A percentile compares a stretch with the other conserved stretches of the same genome.
Conservation (phyloP, 2,888 invertebrate species). For the Xestobium rufovillosum region DNA sequence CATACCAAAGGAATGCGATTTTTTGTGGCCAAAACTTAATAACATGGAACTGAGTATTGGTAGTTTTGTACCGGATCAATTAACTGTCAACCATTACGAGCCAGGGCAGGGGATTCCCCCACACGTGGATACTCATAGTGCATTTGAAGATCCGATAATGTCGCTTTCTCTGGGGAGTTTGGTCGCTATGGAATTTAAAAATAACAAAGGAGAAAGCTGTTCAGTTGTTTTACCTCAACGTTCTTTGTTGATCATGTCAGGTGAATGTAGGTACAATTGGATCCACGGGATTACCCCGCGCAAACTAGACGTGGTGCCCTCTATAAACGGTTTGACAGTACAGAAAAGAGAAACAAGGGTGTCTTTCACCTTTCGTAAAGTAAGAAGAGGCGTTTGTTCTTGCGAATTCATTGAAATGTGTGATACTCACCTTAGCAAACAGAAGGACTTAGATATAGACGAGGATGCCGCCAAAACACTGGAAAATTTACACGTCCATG, state of each 20-base stretch:
- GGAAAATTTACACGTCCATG: conserved; percentile 71
- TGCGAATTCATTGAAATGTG: conserved; percentile 61
- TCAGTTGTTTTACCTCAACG: conserved; percentile 60
- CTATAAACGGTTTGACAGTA: conserved; percentile 49
- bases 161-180: conserved; percentile 78
- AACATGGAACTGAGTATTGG: conserved; percentile 37
- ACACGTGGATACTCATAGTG: conserved; percentile 92
- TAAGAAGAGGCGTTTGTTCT: conserved; percentile 50
- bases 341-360: conserved; percentile 53
- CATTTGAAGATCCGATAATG: conserved; percentile 82
- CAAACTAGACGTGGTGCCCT: conserved; percentile 65
- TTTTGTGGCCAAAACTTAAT: conserved; percentile 54
- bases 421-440: conserved; percentile 46
- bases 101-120: conserved; percentile 92
- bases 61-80: conserved; percentile 61
- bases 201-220: conserved; percentile 50
- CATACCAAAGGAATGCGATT: conserved; percentile 64
- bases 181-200: conserved; percentile 84
- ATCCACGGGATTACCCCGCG: conserved; percentile 82
- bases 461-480: conserved; percentile 54
- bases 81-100: conserved; percentile 76
- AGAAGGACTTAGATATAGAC: conserved; percentile 27
- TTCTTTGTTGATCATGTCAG: conserved; percentile 74
- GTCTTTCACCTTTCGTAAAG: conserved; percentile 81
- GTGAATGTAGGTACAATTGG: conserved; percentile 67